Evolutionary conservation across 2,797 vertebrate genomes (phyloP), one percentile per base, ranked within the genome.

Genomic region (Philypnodon macrostomus): DNA sequence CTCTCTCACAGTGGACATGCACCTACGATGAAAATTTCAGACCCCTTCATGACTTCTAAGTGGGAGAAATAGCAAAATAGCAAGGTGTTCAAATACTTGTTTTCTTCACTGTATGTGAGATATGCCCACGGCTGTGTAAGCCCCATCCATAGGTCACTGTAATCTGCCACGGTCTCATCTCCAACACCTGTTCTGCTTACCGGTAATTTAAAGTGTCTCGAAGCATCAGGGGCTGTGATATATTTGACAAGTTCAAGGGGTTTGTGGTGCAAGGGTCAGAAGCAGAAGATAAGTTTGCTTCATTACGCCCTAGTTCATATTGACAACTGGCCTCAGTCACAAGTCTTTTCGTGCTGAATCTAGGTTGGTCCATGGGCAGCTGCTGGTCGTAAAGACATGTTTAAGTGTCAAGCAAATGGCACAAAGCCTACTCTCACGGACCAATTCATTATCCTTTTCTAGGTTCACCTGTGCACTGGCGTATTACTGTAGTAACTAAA

Each of bases 121-220:
- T 23, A 47, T 48, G 13, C 36, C 24, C 7, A 36, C 27, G 37
- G 13, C 11, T 19, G 16, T 18, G 16, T 38, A 21, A 12, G 18
- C 35, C 31, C 50, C 32, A 47, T 29, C 4, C 50, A n/a, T 10
- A 39, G 12, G 36, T 37, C 38, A 9, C 16, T 27, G 39, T 13
- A 47, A 32, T 4, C 37, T 15, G 21, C 18, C 35, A 30, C n/a
- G n/a, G n/a, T 12, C 9, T 53, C 47, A 27, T 26, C 10, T 14
- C 14, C 9, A 21, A 21, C 53, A 73, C 59, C 54, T 70, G 63
- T 54, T 67, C 18, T 38, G 26, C 49, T 48, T n/a, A n/a, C n/a
- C n/a, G n/a, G n/a, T 33, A 15, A 51, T 57, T 29, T 21, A 41
- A 51, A 42, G 16, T 45, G 26, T n/a, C 9, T 48, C 37, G 38